These are phyloP conservation scores for Bugula neritina DNA, from an alignment of 2,888 invertebrate genomes.

Conservation along the genomic window DNA sequence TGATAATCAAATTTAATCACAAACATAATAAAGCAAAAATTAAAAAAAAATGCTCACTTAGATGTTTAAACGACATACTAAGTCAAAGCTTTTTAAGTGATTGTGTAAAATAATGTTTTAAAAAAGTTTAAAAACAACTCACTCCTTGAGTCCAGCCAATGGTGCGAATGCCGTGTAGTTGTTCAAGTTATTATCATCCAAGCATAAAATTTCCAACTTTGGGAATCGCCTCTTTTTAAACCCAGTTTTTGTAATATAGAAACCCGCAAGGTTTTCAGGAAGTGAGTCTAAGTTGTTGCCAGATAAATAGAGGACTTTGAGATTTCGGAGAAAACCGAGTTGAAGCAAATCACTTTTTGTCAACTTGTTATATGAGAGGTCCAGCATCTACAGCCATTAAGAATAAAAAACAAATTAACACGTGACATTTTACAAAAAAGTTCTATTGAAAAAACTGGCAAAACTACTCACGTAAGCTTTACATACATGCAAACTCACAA, in stretches of 20 bases:
- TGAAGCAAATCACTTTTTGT: conserved; percentile 45
- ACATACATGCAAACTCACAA: too few species aligned
- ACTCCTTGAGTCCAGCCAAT: conserved; percentile 47
- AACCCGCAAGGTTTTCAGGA: conserved; percentile 45
- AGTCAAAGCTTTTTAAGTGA: background rate
- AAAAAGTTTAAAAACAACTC: conserved; percentile 25
- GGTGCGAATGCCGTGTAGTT: conserved; percentile 47
- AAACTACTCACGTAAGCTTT: too few species aligned
- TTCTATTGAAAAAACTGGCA: too few species aligned
- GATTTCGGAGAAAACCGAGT: conserved; percentile 42
- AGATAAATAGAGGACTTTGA: conserved; percentile 47
- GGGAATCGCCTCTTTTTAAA: conserved; percentile 38
- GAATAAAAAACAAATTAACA: background rate
- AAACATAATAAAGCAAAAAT: too few species aligned
- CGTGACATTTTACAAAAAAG: background rate
- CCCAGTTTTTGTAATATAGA: conserved; percentile 37
- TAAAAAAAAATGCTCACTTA: too few species aligned
- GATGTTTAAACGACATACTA: too few species aligned
- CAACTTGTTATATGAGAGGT: conserved; percentile 52
- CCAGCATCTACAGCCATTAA: conserved; percentile 40
- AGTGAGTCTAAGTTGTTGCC: conserved; percentile 46
- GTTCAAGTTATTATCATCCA: conserved; percentile 49
- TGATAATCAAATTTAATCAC: too few species aligned
- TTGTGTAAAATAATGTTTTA: background rate
- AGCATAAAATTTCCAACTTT: conserved; percentile 45